Percentiles rank a stretch among this genome's conserved stretches.
Evolutionary conservation across 2,888 invertebrate species (phyloP).

Genomic region (Amphipoea oculea): DNA sequence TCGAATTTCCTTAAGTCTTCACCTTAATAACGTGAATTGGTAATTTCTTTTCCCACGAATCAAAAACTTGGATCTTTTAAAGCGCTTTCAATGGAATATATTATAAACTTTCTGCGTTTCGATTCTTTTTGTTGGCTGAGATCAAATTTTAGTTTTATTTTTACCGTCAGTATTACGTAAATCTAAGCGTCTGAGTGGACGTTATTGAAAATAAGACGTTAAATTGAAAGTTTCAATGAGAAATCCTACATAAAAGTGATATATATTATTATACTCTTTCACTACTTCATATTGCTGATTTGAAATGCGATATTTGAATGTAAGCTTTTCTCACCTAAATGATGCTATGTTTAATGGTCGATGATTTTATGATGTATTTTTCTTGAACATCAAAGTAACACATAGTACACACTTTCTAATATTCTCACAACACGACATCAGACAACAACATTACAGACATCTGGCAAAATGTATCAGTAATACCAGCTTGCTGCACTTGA

Average conservation of each 20-base stretch:
- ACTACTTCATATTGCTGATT: not conserved
- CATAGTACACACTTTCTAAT: too few relatives aligned
- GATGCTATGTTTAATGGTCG: not conserved
- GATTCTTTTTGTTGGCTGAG: constrained; percentile 43
- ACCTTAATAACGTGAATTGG: constrained; percentile 58
- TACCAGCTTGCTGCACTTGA: too few relatives aligned
- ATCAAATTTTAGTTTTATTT: constrained; percentile 26
- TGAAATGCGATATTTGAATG: not conserved
- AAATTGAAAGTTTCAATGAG: constrained; percentile 2
- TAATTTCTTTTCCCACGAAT: constrained; percentile 55
- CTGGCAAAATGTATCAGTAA: too few relatives aligned
- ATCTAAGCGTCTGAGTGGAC: not conserved
- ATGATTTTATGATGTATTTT: too few relatives aligned
- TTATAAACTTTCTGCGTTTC: constrained; percentile 43
- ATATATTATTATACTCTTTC: constrained; percentile 1
- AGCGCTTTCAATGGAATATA: constrained; percentile 45
- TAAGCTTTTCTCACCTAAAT: not conserved
- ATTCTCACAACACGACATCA: too few relatives aligned
- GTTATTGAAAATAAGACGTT: not conserved
- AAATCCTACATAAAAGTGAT: not conserved
- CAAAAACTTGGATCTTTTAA: constrained; percentile 49
- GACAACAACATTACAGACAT: too few relatives aligned
- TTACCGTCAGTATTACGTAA: not conserved
- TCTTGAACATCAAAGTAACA: too few relatives aligned
- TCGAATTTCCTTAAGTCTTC: constrained; percentile 32